Base-by-base conservation (phyloP, 2,888 invertebrate species). In the Pristionchus japonicus region DNA sequence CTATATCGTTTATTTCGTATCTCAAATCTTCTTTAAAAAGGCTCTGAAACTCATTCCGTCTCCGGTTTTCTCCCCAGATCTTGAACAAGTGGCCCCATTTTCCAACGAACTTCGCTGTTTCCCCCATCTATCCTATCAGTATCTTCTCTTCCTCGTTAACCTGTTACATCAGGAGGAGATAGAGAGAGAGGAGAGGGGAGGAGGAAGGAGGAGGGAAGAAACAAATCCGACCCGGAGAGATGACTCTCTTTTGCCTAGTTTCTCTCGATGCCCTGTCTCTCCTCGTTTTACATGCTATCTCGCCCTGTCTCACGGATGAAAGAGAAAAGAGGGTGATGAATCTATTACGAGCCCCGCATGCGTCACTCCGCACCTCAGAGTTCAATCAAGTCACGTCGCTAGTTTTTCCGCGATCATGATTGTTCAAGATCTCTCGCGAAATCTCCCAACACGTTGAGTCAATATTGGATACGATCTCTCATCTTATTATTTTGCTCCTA, bases 131-230 rank as follows among this genome's bases (percentile, higher is more conserved):
- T 31, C 80, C 82, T 17, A 43, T 80, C 80, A 40, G 37, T 15
- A 15, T 49, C 82, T 34, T 23, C 82, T 52, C 82, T 83, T 83
- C 82, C 82, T 83, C 82, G 82, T 83, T 83, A 83, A 83, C 82
- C 82, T 83, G 82, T 83, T 83, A 83, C 82, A 83, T 37, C 80
- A 34, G 82, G 31, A 85, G 49, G 86, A 34, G 40, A 37, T 40
- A 13, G 43, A 47, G 43, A 27, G 23, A 77, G 67, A 31, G 57
- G 57, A 47, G 43, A 31, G 40, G 61, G 43, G 61, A 27, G 43
- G 13, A 49, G 27, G 82, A 82, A 52, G 82, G 64, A 57, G 67
- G 74, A 52, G 87, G 84, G 67, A 88, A 90, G 90, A 90, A 88
- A 89, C 88, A 88, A 88, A 89, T 89, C 89, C 47, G 49, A 83